Base-by-base conservation (phyloP, 2,113 vertebrate genomes). In the Pangasianodon hypophthalmus region DNA sequence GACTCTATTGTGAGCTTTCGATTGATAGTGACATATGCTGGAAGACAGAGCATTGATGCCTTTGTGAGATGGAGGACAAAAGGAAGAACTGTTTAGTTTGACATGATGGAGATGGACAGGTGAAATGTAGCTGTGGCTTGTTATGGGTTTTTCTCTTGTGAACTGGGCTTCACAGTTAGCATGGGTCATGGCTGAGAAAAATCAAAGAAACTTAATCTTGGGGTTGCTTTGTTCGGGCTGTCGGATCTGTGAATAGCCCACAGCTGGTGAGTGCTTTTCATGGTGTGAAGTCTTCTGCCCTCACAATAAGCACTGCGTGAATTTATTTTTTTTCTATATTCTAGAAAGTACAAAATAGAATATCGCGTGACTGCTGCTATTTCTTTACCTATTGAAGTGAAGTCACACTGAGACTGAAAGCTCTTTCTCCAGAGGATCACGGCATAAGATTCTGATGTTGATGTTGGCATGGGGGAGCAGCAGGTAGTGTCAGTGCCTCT, bases 51-150 rank as follows among this genome's bases (percentile, higher is more conserved):
- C 44, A 46, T 21, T 64, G 79, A 82, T 54, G 29, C 52, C 79
- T 91, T 84, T 77, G 79, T 81, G 54, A 60, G 69, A n/a, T 19
- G 44, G 41, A 75, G 90, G 64, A 86, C 86, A 90, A 91, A 88
- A 91, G 52, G 16, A 86, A 73, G 19, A 54, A 21, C 52, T 75
- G 85, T 50, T 75, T 60, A 18, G 13, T 87, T 87, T 90, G 89
- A 90, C 67, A 71, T 67, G 69, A 86, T 86, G 82, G 64, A 84
- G 82, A 44, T 18, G 52, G 88, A 71, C 48, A 89, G 85, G 79
- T 88, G 50, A 88, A 64, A 81, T 58, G 52, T 11, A 56, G 37
- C 52, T 60, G 54, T 13, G 77, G 19, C 44, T 85, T 52, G 62
- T 21, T 44, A 60, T 62, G 32, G 88, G 58, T 32, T 87, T 88